Evolutionary conservation across 2,113 vertebrate species (phyloP), one percentile per base, ranked within the genome.

Genomic region (Struthidea cinerea): DNA sequence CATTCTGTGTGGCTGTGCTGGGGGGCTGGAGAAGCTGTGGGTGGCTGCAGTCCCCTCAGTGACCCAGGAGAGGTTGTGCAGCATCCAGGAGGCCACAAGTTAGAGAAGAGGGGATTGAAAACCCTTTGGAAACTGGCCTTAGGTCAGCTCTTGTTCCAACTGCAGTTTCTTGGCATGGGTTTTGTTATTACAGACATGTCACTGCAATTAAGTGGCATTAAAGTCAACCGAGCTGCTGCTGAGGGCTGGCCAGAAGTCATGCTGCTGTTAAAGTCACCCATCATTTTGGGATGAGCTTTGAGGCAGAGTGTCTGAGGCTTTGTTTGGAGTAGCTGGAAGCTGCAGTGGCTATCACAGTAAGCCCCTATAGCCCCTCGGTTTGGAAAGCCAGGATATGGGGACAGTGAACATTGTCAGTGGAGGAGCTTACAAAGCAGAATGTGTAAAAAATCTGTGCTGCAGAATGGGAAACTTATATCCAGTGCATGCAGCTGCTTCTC

Each of bases 391-490:
- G 26, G 55, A 19, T 28, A 11, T 12, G n/a, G 42, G 16, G 11
- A 55, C 26, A 47, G 23, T 8, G 46, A 52, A 20, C 0, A 0
- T 10, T 37, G 32, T 49, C 4, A 0, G 16, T 47, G 23, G 44
- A 65, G n/a, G 59, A 77, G 21, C 19, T 90, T 16, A 30, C n/a
- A 87, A 37, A 81, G 74, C 83, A 60, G 50, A 68, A 52, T 12
- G 7, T 14, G 44, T 59, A 27, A 86, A 67, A 57, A 27, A 65
- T 35, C 42, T 33, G 46, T 32, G 74, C 74, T 69, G 50, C 56
- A 61, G 60, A 53, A 42, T 10, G 16, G n/a, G 46, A 65, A 74
- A 56, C 16, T 69, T 55, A 6, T 12, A 56, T 39, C 30, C 1
- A 1, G n/a, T 39, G 33, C 3, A 1, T 52, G 50, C 78, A 82